Base-by-base conservation (phyloP, 2,113 vertebrate species). In the Lagopus leucura region DNA sequence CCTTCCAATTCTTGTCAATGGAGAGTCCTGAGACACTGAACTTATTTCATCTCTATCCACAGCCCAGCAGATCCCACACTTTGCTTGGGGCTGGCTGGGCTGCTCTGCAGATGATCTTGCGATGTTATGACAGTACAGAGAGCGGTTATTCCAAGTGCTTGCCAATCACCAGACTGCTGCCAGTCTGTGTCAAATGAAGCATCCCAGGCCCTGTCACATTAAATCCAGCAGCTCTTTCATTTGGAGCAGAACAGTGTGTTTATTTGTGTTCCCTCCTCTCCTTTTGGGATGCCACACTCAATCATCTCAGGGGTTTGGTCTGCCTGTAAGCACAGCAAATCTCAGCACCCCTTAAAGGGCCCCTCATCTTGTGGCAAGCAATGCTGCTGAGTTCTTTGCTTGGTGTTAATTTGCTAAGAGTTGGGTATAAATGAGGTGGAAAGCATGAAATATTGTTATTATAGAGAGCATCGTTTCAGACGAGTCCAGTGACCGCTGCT, bases 161-260 rank as follows among this genome's bases (percentile, higher is more conserved):
- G 95, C 96, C 96, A 97, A 93, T 97, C 95, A 97, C 96, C 94
- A 95, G 94, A 42, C 96, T 94, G 91, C 96, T 96, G 96, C 95
- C 95, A 92, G 93, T 97, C 96, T 95, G 94, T 97, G 96, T 93
- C 96, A 96, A 97, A 96, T 96, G 96, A 97, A 97, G 95, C 96
- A 82, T 97, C 88, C 86, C 96, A 74, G 86, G 77, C 86, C 90
- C 94, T 97, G 96, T 97, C 95, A 96, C 89, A 96, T 97, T 94
- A 94, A 96, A 97, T 97, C 92, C 95, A 90, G 94, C 93, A 92
- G 92, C 96, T 96, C 95, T 90, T 96, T 78, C 88, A 70, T 97
- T 96, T 82, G 24, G 61, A 93, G 89, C 60, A 61, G 82, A 95
- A 89, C 76, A 32, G 80, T 94, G 94, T 94, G 95, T 93, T 96